phyloP scores from a whole-genome alignment of 2,797 vertebrate species.

The Falco cherrug region DNA sequence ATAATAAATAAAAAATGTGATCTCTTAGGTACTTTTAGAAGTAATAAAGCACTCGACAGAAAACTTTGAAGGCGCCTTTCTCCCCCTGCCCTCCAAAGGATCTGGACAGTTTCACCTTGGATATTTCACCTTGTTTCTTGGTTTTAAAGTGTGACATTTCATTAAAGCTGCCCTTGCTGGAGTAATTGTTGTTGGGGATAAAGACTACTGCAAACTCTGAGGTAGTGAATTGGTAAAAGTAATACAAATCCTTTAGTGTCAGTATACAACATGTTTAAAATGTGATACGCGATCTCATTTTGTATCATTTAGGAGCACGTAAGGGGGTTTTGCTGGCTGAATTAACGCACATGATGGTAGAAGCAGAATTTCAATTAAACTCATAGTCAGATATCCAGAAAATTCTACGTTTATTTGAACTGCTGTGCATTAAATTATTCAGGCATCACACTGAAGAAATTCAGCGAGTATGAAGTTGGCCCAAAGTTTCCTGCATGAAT shows the following conservation, averaged over 20 bases:
- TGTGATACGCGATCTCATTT: slow-evolving; percentile 47
- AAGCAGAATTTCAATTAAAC: slow-evolving; percentile 74
- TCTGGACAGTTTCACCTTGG: background rate
- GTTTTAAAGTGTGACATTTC: slow-evolving; percentile 68
- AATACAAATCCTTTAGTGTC: slow-evolving; percentile 33
- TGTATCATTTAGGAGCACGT: slow-evolving; percentile 47
- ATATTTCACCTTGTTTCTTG: slow-evolving; percentile 53
- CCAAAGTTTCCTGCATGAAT: slow-evolving; percentile 49
- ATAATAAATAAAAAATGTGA: slow-evolving; percentile 10
- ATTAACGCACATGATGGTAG: slow-evolving; percentile 54
- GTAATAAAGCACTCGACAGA: slow-evolving; percentile 36
- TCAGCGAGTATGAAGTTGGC: slow-evolving; percentile 53
- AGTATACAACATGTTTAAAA: slow-evolving; percentile 37
- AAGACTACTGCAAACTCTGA: slow-evolving; percentile 37
- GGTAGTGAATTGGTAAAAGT: slow-evolving; percentile 9
- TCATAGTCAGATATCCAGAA: slow-evolving; percentile 54
- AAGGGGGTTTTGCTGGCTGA: slow-evolving; percentile 68
- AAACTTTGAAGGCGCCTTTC: background rate
- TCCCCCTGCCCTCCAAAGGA: background rate
- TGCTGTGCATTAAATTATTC: slow-evolving; percentile 68
- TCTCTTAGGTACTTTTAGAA: slow-evolving; percentile 4
- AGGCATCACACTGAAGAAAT: slow-evolving; percentile 58
- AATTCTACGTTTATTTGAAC: slow-evolving; percentile 61
- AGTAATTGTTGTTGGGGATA: slow-evolving; percentile 61
- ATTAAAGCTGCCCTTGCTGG: slow-evolving; percentile 53